These are phyloP conservation scores for Ancistrus triradiatus DNA, from an alignment of 2,113 vertebrate species.

Conservation along the genomic window DNA sequence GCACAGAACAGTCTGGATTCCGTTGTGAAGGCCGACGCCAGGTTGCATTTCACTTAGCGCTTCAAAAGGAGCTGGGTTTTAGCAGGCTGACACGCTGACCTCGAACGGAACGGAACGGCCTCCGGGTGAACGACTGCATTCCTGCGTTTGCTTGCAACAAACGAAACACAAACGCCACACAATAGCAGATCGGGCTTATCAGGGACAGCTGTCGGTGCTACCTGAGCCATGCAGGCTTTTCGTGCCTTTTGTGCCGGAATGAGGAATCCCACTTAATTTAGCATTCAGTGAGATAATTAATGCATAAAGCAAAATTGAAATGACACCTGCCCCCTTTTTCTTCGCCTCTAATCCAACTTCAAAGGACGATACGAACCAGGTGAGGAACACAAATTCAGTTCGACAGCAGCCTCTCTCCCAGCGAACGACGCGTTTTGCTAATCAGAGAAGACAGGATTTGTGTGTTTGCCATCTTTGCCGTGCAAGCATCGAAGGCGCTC, in stretches of 20 bases:
- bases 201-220: background rate
- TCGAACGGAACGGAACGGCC: conserved; percentile 50
- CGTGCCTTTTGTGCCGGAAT: background rate
- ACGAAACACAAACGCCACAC: conserved; percentile 40
- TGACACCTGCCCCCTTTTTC: too few relatives aligned
- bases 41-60: conserved; percentile 67
- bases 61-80: conserved; percentile 62
- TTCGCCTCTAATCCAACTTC: too few relatives aligned
- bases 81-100: conserved; percentile 63
- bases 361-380: too few relatives aligned
- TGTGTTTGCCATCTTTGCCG: too few relatives aligned
- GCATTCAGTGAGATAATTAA: conserved; percentile 28
- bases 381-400: too few relatives aligned
- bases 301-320: too few relatives aligned
- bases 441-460: too few relatives aligned
- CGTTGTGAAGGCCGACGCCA: conserved; percentile 55
- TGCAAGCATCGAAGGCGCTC: too few relatives aligned
- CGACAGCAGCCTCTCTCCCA: too few relatives aligned
- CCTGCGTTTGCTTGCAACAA: conserved; percentile 62
- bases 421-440: too few relatives aligned
- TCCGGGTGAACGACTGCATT: conserved; percentile 57
- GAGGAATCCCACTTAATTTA: conserved; percentile 14
- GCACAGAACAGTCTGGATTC: conserved; percentile 36
- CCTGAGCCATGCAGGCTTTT: too few relatives aligned
- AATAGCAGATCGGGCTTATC: conserved; percentile 5